A percentile compares a stretch with the other conserved stretches of the same genome.
Evolutionary conservation across 2,888 invertebrate species (phyloP).

Genomic region (Scaptomyza flava): DNA sequence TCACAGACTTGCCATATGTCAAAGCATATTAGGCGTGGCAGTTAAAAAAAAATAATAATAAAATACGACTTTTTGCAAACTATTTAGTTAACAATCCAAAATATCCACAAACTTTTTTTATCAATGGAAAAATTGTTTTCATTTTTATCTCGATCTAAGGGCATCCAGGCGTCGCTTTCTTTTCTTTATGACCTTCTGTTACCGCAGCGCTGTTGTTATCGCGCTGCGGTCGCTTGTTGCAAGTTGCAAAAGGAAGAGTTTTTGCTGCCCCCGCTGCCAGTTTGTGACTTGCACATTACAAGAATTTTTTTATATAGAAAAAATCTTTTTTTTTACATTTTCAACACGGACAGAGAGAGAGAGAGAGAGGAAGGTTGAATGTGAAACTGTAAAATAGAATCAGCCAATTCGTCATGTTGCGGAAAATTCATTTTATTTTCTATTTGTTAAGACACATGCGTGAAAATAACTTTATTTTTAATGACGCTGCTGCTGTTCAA

Average conservation of each 20-base stretch:
- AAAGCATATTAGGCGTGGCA: not conserved
- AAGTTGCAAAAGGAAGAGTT: conserved; percentile 7
- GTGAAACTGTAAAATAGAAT: conserved; percentile 75
- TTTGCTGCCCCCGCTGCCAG: conserved; percentile 22
- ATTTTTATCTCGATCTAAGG: not conserved
- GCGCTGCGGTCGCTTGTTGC: conserved; percentile 3
- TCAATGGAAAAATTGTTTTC: not conserved
- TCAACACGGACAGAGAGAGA: not conserved
- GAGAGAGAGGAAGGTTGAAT: not conserved
- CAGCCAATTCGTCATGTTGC: conserved; percentile 78
- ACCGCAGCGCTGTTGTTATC: conserved; percentile 3
- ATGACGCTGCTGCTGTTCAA: conserved; percentile 56
- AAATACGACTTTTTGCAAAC: too few species aligned
- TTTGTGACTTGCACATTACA: conserved; percentile 51
- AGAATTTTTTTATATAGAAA: conserved; percentile 38
- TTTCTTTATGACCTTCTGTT: conserved; percentile 4
- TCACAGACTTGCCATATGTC: conserved; percentile 8
- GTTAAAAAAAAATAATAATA: too few species aligned
- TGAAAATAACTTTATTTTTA: conserved; percentile 80
- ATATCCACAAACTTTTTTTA: not conserved
- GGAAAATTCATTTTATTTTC: conserved; percentile 79
- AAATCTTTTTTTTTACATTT: conserved; percentile 26
- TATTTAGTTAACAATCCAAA: not conserved
- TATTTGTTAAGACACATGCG: conserved; percentile 72
- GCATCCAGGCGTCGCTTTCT: conserved; percentile 18